Percentiles rank a stretch among this genome's conserved stretches.
These are phyloP conservation scores for Canis aureus DNA, from an alignment of 2,113 vertebrate genomes.

Conservation along the genomic window DNA sequence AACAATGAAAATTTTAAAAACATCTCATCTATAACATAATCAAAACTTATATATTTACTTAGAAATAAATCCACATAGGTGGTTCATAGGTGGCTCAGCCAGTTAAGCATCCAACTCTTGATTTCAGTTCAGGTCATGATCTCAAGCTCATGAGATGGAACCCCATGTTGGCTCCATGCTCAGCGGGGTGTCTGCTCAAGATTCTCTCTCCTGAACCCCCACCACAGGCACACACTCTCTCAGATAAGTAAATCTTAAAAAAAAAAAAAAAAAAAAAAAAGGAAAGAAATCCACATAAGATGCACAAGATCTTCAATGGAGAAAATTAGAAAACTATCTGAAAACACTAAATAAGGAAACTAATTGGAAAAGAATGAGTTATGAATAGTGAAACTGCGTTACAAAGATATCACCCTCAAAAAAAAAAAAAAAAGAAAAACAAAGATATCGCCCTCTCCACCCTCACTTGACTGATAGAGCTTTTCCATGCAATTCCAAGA, in stretches of 20 bases:
- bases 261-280: not conserved
- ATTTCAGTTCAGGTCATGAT: not conserved
- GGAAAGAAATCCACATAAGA: not conserved
- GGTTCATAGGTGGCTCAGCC: not conserved
- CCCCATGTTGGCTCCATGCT: not conserved
- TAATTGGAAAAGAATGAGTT: not conserved
- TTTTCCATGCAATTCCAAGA: not conserved
- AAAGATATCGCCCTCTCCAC: too few relatives aligned
- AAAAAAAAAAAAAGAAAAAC: too few relatives aligned
- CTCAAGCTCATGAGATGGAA: not conserved
- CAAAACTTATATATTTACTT: not conserved
- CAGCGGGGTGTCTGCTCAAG: too few relatives aligned
- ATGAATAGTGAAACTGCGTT: not conserved
- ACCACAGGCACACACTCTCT: too few relatives aligned
- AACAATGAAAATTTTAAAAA: not conserved
- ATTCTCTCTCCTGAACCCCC: too few relatives aligned
- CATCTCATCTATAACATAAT: not conserved
- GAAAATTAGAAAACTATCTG: not conserved
- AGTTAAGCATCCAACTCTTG: not conserved
- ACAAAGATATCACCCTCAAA: not conserved
- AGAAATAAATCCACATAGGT: not conserved
- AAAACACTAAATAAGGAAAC: not conserved
- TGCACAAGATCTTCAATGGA: not conserved
- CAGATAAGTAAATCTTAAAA: not conserved
- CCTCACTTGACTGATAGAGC: not conserved